Base-by-base conservation (phyloP, 2,888 invertebrate genomes). In the Diarsia mendica region DNA sequence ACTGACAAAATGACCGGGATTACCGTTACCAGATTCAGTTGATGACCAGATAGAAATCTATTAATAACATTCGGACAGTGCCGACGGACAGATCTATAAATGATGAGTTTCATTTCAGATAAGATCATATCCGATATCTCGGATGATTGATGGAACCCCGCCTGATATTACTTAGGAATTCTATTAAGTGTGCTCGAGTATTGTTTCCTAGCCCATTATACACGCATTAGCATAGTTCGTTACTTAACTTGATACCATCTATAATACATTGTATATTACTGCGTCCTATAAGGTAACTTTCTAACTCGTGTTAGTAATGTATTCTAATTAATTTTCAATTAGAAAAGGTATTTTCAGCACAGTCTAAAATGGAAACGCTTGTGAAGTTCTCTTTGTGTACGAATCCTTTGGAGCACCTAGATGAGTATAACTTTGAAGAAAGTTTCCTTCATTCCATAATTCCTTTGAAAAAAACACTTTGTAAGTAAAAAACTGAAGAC, bases 71-170 rank as follows among this genome's bases (percentile, higher is more conserved):
- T 95, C 95, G 94, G 92, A 90, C 94, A 94, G 92, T 91, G 94
- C 93, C 92, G 94, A 94, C 95, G 92, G 92, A 93, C 93, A 94
- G 94, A 96, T 96, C 95, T 95, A 94, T 96, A 96, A 96, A 96
- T 96, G 96, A 96, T 96, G 96, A 95, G 96, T 95, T 96, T 94
- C 95, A 93, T 95, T 95, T 94, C 93, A 95, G 96, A 96, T 96
- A 95, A 95, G 95, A 96, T 95, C 95, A 93, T 94, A 93, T 94
- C 91, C 91, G 91, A 93, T 93, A 93, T 93, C 93, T 92, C 81
- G 86, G 84, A 93, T 96, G 96, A 96, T 96, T 96, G 95, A 96
- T 96, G 95, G 93, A 88, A 87, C 90, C 63, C 89, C 89, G 90
- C 90, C 91, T 89, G 89, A 91, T 91, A 93, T 94, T 94, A 94